Evolutionary conservation across 2,888 invertebrate species (phyloP).

Genomic region (Ischnus inquisitorius): DNA sequence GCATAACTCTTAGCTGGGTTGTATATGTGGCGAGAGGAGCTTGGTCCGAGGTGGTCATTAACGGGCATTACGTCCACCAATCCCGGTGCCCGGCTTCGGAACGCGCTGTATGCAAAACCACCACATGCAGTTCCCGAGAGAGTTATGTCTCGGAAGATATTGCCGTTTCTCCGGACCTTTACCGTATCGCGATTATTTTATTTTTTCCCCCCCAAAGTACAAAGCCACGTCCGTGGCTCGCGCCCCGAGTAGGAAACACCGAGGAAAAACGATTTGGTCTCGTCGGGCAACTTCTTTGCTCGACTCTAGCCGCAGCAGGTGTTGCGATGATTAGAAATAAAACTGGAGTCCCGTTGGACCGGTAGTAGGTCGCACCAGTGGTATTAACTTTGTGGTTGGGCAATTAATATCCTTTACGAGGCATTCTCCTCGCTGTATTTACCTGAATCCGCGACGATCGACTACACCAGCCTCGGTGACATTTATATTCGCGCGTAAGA

Average conservation of each 20-base stretch:
- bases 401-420: neutral
- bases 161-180: slow-evolving; percentile 38
- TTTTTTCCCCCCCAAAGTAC: slow-evolving; percentile 21
- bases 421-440: neutral
- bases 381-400: neutral
- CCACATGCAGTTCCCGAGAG: slow-evolving; percentile 3
- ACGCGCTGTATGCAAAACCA: slow-evolving; percentile 49
- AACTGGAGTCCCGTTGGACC: slow-evolving; percentile 44
- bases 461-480: slow-evolving; percentile 25
- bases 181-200: slow-evolving; percentile 19
- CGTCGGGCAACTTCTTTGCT: neutral
- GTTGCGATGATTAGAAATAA: slow-evolving; percentile 55
- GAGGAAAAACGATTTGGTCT: slow-evolving; percentile 30
- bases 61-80: slow-evolving; percentile 48
- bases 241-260: slow-evolving; percentile 6
- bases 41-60: slow-evolving; percentile 53
- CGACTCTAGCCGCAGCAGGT: slow-evolving; percentile 34
- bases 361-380: slow-evolving; percentile 17
- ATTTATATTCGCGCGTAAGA: slow-evolving; percentile 20
- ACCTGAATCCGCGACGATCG: neutral
- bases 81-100: slow-evolving; percentile 1
- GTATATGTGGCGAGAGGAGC: slow-evolving; percentile 2
- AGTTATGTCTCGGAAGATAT: slow-evolving; percentile 48
- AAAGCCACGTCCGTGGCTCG: slow-evolving; percentile 10
- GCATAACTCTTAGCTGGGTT: slow-evolving; percentile 34